These are phyloP conservation scores for Muricea muricata DNA, from an alignment of 92 coral and sea anemone genomes.

Conservation along the genomic window DNA sequence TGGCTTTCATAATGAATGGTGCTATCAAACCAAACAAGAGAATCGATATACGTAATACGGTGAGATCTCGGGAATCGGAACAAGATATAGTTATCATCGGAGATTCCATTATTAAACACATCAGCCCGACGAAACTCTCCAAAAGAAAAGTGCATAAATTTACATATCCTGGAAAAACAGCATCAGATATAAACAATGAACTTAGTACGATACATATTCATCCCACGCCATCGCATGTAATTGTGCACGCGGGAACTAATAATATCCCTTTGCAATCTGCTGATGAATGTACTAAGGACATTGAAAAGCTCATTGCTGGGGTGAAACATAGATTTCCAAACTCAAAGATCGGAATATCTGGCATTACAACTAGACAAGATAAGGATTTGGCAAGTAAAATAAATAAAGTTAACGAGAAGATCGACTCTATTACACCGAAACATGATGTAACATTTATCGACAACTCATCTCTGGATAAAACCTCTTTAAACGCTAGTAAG, in stretches of 20 bases:
- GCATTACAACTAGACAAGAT: not conserved
- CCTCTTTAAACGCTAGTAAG: not conserved
- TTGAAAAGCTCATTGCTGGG: not conserved
- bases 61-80: not conserved
- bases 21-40: not conserved
- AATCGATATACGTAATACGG: too few species aligned
- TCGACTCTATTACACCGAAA: not conserved
- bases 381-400: not conserved
- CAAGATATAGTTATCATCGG: too few species aligned
- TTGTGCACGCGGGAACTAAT: not conserved
- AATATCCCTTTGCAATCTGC: not conserved
- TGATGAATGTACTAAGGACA: not conserved
- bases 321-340: not conserved
- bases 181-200: not conserved
- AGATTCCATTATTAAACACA: not conserved
- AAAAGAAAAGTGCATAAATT: not conserved
- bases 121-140: not conserved
- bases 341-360: not conserved
- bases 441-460: not conserved
- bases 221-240: not conserved
- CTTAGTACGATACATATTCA: not conserved
- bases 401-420: not conserved
- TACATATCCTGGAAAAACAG: constrained; percentile 4
- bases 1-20: constrained; percentile 11
- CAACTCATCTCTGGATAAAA: not conserved